A percentile compares a stretch with the other conserved stretches of the same genome.
Evolutionary conservation across 2,113 vertebrate genomes (phyloP).

Genomic region (Nothoprocta pentlandii): DNA sequence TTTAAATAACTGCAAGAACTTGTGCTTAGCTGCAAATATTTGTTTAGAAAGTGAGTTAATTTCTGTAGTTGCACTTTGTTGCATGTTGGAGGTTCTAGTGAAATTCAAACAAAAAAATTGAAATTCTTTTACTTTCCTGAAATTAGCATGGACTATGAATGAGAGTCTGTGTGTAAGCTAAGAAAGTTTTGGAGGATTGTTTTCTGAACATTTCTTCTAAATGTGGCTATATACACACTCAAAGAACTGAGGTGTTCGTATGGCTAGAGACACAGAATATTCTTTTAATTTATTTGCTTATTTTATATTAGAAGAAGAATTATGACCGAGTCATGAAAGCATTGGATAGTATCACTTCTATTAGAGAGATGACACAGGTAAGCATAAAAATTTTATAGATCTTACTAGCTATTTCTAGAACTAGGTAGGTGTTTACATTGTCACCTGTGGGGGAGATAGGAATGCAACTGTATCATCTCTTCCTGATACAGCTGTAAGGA

Average conservation of each 20-base stretch:
- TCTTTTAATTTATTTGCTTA: background rate
- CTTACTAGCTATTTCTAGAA: background rate
- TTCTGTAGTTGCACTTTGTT: background rate
- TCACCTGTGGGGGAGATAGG: rapidly evolving
- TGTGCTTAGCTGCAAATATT: background rate
- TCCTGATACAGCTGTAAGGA: background rate
- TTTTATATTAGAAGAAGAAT: slow-evolving; percentile 87
- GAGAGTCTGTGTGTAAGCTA: background rate
- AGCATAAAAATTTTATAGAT: slow-evolving; percentile 25
- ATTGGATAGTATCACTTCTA: slow-evolving; percentile 91
- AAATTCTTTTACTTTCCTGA: rapidly evolving
- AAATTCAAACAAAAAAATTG: background rate
- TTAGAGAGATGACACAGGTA: slow-evolving; percentile 94
- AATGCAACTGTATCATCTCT: background rate
- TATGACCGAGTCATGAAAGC: slow-evolving; percentile 92
- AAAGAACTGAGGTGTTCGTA: background rate
- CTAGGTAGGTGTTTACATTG: background rate
- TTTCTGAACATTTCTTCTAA: background rate
- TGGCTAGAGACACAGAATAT: background rate
- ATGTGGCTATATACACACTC: background rate
- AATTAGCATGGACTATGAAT: background rate
- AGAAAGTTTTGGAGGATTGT: background rate
- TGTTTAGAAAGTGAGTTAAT: background rate
- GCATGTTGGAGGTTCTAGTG: background rate
- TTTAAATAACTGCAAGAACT: background rate